Conservation (phyloP, 2,888 invertebrate genomes). For the Electrophaes corylata region DNA sequence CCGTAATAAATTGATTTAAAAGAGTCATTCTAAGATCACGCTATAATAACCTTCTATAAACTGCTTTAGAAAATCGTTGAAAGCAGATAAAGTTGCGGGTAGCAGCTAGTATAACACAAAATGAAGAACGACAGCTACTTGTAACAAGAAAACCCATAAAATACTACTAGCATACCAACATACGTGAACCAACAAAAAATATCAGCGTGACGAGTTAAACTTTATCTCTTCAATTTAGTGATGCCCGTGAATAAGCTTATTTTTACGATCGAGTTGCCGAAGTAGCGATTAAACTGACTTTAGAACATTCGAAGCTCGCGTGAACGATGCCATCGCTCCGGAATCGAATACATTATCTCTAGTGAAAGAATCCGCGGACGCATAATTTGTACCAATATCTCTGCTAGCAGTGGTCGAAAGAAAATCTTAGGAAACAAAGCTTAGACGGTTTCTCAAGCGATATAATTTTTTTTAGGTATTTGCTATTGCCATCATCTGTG, state of each 20-base stretch:
- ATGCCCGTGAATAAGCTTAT: constrained; percentile 31
- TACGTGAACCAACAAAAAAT: neutral
- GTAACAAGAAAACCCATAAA: too few relatives aligned
- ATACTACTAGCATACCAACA: too few relatives aligned
- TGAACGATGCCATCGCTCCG: constrained; percentile 77
- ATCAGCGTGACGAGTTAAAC: neutral
- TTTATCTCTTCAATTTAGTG: neutral
- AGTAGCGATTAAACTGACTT: constrained; percentile 49
- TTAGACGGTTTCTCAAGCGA: neutral
- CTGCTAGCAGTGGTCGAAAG: neutral
- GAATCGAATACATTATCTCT: constrained; percentile 77
- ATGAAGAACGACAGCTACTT: too few relatives aligned
- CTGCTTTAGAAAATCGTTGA: too few relatives aligned
- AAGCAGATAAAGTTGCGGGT: too few relatives aligned
- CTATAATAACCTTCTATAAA: too few relatives aligned
- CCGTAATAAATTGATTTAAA: too few relatives aligned
- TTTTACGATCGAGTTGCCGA: constrained; percentile 43
- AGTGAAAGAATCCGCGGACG: constrained; percentile 64
- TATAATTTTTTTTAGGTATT: too few relatives aligned
- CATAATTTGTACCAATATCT: constrained; percentile 67
- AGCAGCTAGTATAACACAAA: too few relatives aligned
- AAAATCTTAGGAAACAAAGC: neutral
- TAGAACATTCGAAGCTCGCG: constrained; percentile 70
- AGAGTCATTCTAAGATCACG: too few relatives aligned
- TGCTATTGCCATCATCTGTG: too few relatives aligned